phyloP scores from a whole-genome alignment of 2,888 invertebrate species.

The Cantharis rufa region DNA sequence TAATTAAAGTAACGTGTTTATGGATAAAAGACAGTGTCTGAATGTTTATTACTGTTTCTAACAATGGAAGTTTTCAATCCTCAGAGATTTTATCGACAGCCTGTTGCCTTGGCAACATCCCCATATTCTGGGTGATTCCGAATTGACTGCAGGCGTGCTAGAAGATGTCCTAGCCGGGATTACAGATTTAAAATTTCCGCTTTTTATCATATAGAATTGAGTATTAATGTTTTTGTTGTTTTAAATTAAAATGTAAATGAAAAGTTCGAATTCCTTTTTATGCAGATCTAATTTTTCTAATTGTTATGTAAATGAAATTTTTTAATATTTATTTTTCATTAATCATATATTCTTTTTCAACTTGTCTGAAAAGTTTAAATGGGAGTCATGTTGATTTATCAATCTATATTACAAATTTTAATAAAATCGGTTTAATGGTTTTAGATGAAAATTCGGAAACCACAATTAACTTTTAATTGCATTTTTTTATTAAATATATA shows the following conservation, averaged over 20 bases:
- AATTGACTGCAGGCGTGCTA: conserved; percentile 21
- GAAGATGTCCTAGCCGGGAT: conserved; percentile 16
- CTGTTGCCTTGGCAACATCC: conserved; percentile 31
- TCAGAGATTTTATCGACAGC: conserved; percentile 29
- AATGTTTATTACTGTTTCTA: conserved; percentile 28
- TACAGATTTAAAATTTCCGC: conserved; percentile 21
- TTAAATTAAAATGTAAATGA: not conserved
- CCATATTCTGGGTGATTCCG: conserved; percentile 18
- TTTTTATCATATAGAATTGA: not conserved
- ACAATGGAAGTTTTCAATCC: conserved; percentile 29
- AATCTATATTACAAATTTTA: not conserved
- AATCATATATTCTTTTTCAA: not conserved
- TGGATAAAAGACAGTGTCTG: conserved; percentile 5
- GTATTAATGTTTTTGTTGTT: not conserved
- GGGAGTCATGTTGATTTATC: not conserved
- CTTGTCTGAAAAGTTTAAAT: not conserved
- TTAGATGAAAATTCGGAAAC: not conserved
- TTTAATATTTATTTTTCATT: not conserved
- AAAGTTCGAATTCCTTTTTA: not conserved
- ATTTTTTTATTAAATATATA: no score
- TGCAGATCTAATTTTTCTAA: not conserved
- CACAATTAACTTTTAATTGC: not conserved
- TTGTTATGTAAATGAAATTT: not conserved
- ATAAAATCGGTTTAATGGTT: not conserved
- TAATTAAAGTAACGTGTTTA: not conserved